These are phyloP conservation scores for Corydoras maculifer DNA, from an alignment of 2,113 vertebrate species.

Conservation along the genomic window DNA sequence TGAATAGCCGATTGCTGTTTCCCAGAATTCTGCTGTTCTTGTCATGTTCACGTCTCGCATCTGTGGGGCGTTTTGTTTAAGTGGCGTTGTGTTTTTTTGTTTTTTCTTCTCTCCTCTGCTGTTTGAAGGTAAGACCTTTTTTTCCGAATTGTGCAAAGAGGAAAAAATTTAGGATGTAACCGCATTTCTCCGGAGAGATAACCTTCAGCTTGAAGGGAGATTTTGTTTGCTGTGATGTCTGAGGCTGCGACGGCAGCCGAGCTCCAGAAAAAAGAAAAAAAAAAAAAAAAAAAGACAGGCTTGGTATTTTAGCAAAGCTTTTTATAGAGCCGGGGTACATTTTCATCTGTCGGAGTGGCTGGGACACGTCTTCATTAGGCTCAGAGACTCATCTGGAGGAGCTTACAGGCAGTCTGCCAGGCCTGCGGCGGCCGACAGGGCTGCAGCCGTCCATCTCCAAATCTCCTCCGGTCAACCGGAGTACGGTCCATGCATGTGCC, in stretches of 20 bases:
- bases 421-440: neutral
- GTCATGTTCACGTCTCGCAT: too few species aligned
- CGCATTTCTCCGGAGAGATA: neutral
- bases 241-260: neutral
- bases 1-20: too few species aligned
- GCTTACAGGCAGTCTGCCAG: constrained; percentile 14
- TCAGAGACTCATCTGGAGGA: constrained; percentile 8
- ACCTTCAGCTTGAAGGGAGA: constrained; percentile 7
- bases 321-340: too few species aligned
- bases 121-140: neutral
- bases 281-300: constrained; percentile 3
- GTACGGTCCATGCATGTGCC: neutral
- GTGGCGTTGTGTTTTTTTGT: too few species aligned
- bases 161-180: neutral
- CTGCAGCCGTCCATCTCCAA: neutral
- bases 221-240: neutral
- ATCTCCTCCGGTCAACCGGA: neutral
- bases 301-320: constrained; percentile 1
- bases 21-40: too few species aligned
- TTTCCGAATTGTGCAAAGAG: neutral
- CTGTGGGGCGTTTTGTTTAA: too few species aligned
- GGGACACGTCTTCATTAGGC: constrained; percentile 10
- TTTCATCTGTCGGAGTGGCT: constrained; percentile 1
- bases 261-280: neutral
- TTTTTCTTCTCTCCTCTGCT: too few species aligned